Conservation (phyloP, 2,113 vertebrate genomes). For the Regulus satrapa region DNA sequence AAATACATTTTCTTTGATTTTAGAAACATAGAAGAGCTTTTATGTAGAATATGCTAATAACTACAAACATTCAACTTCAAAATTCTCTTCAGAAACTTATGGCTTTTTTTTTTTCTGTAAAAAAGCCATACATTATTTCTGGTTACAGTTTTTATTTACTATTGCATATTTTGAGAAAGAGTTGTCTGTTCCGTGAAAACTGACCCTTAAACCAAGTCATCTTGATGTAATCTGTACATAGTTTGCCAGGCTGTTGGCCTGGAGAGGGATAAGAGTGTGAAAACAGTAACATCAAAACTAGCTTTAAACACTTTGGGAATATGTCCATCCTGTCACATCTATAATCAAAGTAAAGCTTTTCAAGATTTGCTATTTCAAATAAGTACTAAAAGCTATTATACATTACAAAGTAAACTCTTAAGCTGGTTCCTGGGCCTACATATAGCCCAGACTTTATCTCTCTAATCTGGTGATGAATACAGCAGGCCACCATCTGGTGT, state of each 20-base stretch:
- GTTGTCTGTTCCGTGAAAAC: background rate
- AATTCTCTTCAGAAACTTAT: background rate
- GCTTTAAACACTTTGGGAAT: background rate
- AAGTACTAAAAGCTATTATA: background rate
- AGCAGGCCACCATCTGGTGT: conserved; percentile 79
- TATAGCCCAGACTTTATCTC: conserved; percentile 75
- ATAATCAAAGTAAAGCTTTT: background rate
- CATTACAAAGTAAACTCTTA: conserved; percentile 19
- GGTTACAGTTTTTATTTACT: background rate
- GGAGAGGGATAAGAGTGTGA: background rate
- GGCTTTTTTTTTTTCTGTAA: background rate
- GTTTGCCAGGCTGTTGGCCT: background rate
- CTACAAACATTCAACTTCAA: background rate
- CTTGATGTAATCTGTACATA: accelerated
- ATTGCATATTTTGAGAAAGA: background rate
- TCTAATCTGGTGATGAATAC: conserved; percentile 78
- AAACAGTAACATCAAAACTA: background rate
- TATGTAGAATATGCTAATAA: background rate
- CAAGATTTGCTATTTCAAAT: background rate
- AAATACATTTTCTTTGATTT: background rate
- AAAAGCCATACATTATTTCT: background rate
- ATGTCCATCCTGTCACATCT: background rate
- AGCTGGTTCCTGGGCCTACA: conserved; percentile 34
- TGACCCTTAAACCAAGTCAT: background rate
- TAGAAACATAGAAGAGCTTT: background rate